Percentiles rank a stretch among this genome's conserved stretches.
Conservation (phyloP, 2,797 vertebrate species). For the Sebastes matsubarae region DNA sequence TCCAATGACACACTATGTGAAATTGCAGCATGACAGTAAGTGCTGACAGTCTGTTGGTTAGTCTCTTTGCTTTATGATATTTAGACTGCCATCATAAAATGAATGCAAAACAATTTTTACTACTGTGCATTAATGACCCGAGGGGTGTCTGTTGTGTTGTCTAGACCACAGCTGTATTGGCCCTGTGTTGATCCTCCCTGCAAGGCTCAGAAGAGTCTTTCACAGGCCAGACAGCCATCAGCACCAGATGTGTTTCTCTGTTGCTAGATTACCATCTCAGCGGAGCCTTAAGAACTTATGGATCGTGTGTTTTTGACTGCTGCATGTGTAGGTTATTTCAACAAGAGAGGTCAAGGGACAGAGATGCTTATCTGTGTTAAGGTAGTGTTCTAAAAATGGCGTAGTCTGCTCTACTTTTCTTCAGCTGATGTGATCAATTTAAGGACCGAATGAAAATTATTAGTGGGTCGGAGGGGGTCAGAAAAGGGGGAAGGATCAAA, state of each 20-base stretch:
- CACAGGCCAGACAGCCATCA: conserved; percentile 3
- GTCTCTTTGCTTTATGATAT: neutral
- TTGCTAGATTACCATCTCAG: conserved; percentile 35
- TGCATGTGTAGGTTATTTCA: neutral
- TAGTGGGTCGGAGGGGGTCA: neutral
- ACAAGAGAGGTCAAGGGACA: neutral
- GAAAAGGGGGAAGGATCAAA: neutral
- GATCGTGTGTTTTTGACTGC: neutral
- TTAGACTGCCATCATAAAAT: neutral
- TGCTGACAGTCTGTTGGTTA: neutral
- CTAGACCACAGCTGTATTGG: conserved; percentile 12
- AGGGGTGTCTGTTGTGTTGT: neutral
- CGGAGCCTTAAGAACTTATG: neutral
- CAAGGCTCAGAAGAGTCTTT: conserved; percentile 5
- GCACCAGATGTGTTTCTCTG: conserved; percentile 48
- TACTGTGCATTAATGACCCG: neutral
- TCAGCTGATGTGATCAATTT: neutral
- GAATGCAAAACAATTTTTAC: neutral
- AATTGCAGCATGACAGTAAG: neutral
- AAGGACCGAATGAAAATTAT: neutral
- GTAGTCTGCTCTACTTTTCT: neutral
- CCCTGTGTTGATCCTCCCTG: neutral
- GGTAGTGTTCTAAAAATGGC: neutral
- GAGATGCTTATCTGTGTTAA: neutral
- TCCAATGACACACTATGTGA: neutral